Evolutionary conservation across 1,140 invertebrate species (phyloP).

Genomic region (Drosophila burlai): DNA sequence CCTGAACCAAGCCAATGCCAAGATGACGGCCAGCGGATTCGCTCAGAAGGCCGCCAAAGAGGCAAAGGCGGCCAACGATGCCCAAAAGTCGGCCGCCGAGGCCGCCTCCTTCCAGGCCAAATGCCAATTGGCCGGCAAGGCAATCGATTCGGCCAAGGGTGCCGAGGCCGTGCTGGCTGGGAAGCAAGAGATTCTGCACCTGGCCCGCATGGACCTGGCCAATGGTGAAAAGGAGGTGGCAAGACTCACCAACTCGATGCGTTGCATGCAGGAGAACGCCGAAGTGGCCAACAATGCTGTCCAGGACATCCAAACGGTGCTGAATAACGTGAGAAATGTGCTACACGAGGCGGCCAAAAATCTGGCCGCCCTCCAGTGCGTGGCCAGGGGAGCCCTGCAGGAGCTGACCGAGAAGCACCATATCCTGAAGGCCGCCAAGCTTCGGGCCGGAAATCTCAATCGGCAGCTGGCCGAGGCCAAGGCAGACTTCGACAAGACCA

Average conservation of each 20-base stretch:
- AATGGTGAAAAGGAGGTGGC: background rate
- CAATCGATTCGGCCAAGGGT: background rate
- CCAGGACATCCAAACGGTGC: background rate
- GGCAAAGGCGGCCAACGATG: conserved; percentile 5
- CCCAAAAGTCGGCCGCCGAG: background rate
- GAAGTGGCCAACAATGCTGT: background rate
- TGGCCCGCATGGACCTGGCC: background rate
- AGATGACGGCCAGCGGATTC: background rate
- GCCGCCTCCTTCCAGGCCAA: background rate
- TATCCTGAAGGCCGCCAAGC: background rate
- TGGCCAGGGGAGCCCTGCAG: background rate
- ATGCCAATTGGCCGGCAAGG: conserved; percentile 3
- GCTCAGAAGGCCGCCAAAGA: background rate
- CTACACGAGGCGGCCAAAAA: background rate
- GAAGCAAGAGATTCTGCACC: background rate
- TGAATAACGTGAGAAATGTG: background rate
- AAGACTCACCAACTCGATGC: background rate
- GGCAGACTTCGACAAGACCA: conserved; percentile 1
- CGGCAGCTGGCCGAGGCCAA: conserved; percentile 4
- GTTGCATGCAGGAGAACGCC: background rate
- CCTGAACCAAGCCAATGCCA: background rate
- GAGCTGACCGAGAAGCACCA: conserved; percentile 1
- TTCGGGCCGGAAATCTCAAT: background rate
- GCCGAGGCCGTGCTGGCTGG: background rate
- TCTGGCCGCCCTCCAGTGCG: background rate